These are phyloP conservation scores for Drosophila picticornis DNA, from an alignment of 2,888 invertebrate genomes.

Conservation along the genomic window DNA sequence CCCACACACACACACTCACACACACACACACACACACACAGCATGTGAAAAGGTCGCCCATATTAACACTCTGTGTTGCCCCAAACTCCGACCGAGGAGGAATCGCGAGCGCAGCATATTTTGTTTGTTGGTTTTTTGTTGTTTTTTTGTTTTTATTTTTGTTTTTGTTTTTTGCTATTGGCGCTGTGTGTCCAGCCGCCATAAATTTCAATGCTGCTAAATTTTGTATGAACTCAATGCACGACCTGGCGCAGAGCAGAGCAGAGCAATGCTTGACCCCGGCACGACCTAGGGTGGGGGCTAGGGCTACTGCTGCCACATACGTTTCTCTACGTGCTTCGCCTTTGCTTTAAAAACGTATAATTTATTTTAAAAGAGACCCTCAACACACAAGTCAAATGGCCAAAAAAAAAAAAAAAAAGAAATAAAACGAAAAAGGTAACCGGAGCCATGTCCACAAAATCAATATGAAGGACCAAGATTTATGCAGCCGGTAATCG, in stretches of 20 bases:
- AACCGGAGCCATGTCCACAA: constrained; percentile 33
- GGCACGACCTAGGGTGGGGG: constrained; percentile 18
- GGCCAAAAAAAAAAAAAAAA: constrained; percentile 12
- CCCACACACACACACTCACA: constrained; percentile 6
- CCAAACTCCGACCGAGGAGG: constrained; percentile 1
- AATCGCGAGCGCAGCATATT: constrained; percentile 63
- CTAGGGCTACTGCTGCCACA: constrained; percentile 6
- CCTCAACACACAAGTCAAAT: constrained; percentile 59
- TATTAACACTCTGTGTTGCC: constrained; percentile 63
- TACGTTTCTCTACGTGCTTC: constrained; percentile 55
- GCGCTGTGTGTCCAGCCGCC: constrained; percentile 75
- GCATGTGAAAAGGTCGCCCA: constrained; percentile 52
- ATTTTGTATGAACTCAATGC: constrained; percentile 69
- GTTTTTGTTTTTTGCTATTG: constrained; percentile 57
- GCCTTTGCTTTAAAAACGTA: constrained; percentile 75
- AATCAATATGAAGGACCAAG: constrained; percentile 73
- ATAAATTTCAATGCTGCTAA: constrained; percentile 79
- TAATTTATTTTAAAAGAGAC: constrained; percentile 77
- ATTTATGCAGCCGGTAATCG: constrained; percentile 78
- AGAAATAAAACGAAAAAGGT: constrained; percentile 27
- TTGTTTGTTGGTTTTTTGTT: constrained; percentile 10
- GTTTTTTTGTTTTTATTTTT: neutral
- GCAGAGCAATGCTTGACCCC: constrained; percentile 35
- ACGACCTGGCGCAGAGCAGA: constrained; percentile 9
- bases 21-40: constrained; percentile 20